phyloP scores from a whole-genome alignment of 23 tunicate species.

The Trididemnum clinides region DNA sequence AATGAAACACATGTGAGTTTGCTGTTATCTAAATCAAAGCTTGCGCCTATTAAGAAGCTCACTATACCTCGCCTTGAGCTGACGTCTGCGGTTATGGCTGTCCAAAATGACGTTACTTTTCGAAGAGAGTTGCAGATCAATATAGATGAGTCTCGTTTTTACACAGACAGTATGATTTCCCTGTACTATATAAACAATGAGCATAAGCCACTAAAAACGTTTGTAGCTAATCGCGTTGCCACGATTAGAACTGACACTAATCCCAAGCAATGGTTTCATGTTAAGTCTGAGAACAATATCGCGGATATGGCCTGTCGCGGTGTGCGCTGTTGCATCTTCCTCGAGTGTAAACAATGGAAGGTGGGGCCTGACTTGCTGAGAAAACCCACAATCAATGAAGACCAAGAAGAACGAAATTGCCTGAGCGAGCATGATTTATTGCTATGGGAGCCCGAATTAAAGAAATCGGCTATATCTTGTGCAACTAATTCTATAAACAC shows the following conservation, averaged over 20 bases:
- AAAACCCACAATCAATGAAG: background rate
- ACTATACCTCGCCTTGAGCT: background rate
- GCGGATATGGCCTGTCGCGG: background rate
- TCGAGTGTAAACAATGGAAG: background rate
- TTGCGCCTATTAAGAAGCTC: background rate
- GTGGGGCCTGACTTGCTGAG: background rate
- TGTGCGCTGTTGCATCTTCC: background rate
- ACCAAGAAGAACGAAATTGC: background rate
- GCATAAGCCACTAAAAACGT: background rate
- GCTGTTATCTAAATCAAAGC: background rate
- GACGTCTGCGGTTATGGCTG: background rate
- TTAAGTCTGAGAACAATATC: background rate
- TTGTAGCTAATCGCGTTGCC: background rate
- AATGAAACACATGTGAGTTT: background rate
- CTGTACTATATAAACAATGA: background rate
- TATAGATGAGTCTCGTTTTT: background rate
- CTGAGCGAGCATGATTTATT: background rate
- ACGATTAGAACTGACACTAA: background rate
- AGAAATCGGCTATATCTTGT: background rate
- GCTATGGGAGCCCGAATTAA: background rate
- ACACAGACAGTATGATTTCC: background rate
- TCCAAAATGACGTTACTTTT: background rate
- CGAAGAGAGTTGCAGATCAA: background rate
- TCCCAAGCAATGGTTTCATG: background rate
- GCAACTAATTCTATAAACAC: no score